Conservation (phyloP, 2,797 vertebrate genomes). For the Sternotherus odoratus region DNA sequence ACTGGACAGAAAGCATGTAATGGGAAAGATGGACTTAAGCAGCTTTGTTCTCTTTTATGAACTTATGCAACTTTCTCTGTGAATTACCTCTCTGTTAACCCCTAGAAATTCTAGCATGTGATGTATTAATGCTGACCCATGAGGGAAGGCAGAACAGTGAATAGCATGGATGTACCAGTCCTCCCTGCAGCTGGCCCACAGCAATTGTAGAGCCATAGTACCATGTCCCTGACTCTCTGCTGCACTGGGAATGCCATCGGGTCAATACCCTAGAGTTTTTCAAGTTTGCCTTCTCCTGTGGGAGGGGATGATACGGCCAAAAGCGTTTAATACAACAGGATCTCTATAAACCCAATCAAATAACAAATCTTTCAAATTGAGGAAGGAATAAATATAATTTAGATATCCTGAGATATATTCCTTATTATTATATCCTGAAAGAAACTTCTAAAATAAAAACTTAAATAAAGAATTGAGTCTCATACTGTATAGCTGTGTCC, state of each 20-base stretch:
- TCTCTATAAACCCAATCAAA: background rate
- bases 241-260: background rate
- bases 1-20: background rate
- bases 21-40: fast-evolving
- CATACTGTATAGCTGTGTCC: background rate
- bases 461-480: background rate
- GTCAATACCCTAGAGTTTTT: background rate
- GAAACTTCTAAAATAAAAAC: background rate
- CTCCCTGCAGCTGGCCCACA: fast-evolving
- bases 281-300: background rate
- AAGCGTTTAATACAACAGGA: background rate
- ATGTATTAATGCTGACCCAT: background rate
- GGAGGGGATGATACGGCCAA: background rate
- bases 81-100: background rate
- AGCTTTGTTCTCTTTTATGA: background rate
- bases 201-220: fast-evolving
- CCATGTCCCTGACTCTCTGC: background rate
- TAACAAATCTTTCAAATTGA: background rate
- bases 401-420: background rate
- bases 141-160: fast-evolving
- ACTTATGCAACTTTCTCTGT: background rate
- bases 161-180: background rate
- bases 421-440: background rate
- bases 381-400: background rate
- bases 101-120: background rate